Evolutionary conservation across 2,113 vertebrate genomes (phyloP).

Genomic region (Festucalex cinctus): DNA sequence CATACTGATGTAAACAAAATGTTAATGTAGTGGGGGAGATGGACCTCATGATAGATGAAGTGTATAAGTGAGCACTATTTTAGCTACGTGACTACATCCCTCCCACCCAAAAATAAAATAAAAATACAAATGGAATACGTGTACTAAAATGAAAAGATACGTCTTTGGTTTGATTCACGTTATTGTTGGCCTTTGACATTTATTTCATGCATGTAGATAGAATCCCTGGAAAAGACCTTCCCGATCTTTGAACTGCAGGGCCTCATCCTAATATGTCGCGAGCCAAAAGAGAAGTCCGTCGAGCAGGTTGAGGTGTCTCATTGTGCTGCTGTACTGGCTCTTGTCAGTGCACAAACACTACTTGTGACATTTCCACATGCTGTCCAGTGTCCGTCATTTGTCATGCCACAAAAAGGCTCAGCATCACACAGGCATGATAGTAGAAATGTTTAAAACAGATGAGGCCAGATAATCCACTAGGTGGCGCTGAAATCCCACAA

Average conservation of each 20-base stretch:
- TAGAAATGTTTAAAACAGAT: neutral
- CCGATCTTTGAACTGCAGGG: neutral
- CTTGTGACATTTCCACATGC: slow-evolving; percentile 73
- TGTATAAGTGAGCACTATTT: too few relatives aligned
- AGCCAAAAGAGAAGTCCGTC: slow-evolving; percentile 1
- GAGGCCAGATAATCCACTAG: slow-evolving; percentile 47
- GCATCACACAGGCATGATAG: neutral
- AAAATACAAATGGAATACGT: too few relatives aligned
- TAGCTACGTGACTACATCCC: too few relatives aligned
- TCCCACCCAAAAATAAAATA: too few relatives aligned
- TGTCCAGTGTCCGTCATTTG: slow-evolving; percentile 61
- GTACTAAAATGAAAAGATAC: too few relatives aligned
- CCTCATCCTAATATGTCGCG: neutral
- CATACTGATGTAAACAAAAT: too few relatives aligned
- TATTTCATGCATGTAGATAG: neutral
- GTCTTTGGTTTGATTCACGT: too few relatives aligned
- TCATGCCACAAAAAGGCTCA: slow-evolving; percentile 76
- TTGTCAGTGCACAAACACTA: slow-evolving; percentile 83
- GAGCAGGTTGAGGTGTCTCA: slow-evolving; percentile 27
- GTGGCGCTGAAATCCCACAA: slow-evolving; percentile 34
- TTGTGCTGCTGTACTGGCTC: slow-evolving; percentile 29
- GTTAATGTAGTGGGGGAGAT: too few relatives aligned
- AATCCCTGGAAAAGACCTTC: neutral
- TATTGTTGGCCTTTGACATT: neutral
- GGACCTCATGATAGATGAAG: too few relatives aligned